These are phyloP conservation scores for human (Homo sapiens) DNA, from an alignment of 2,113 vertebrate species.

Conservation along the genomic window GRCh38 chr2:188508001-188508500, in stretches of 20 bases:
- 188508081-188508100: constrained; percentile 39
- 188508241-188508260: constrained; percentile 43
- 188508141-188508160: constrained; percentile 45
- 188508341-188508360: background rate
- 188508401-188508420: background rate
- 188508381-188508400: background rate
- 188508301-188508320: background rate
- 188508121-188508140: constrained; percentile 50
- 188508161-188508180: constrained; percentile 41
- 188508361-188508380: background rate
- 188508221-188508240: background rate
- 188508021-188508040: constrained; percentile 20
- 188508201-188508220: background rate
- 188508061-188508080: constrained; percentile 57
- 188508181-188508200: constrained; percentile 31
- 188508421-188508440: background rate
- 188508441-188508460: background rate
- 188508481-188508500: background rate
- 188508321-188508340: background rate
- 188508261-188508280: background rate
- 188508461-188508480: background rate
- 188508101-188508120: background rate
- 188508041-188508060: constrained; percentile 37
- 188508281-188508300: constrained; percentile 25
- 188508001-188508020: constrained; percentile 14